Base-by-base conservation (phyloP, 2,797 vertebrate species). In the Enteromius argenteus region DNA sequence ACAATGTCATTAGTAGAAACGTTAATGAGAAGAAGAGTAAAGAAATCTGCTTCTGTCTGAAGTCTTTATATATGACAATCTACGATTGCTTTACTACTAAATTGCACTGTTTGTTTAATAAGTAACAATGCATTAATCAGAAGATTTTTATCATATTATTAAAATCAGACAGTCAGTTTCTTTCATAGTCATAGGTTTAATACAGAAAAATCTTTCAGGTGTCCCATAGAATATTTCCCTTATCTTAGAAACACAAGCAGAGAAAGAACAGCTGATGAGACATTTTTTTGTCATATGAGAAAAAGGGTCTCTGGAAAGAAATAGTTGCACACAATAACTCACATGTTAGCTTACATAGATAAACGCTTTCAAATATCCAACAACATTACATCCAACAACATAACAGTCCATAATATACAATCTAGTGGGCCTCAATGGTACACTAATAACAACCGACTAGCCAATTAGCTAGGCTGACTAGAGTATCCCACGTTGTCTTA, bases 21-120 rank as follows among this genome's bases (percentile, higher is more conserved):
- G 11, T 56, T 56, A 75, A 75, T 37, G 49, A 75, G 72, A 74
- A 53, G 32, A 58, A 39, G 11, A 75, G 73, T 75, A 58, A 75
- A 75, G 32, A 75, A 75, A 76, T 76, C 51, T 58, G 51, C 35
- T 76, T 58, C 35, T 17, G n/a, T 58, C 72, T 37, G 11, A 75
- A 37, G 72, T 37, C 49, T 75, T 51, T 51, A 51, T 49, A 72
- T 6, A 74, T 14, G 46, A 74, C 10, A 14, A 19, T 74, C 30
- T 37, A 74, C 0, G 0, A 15, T 3, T 37, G 1, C 10, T 23
- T 73, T 32, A 32, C 15, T 30, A 39, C n/a, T 60, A 39, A 60
- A 39, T 58, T 58, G 21, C 0, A 7, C 14, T 42, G n/a, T 58
- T 60, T 37, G 11, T 23, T 56, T 15, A 75, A 56, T 75, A 17